Evolutionary conservation across 2,797 vertebrate genomes (phyloP).

Genomic region (Bryconaethiops microstoma): DNA sequence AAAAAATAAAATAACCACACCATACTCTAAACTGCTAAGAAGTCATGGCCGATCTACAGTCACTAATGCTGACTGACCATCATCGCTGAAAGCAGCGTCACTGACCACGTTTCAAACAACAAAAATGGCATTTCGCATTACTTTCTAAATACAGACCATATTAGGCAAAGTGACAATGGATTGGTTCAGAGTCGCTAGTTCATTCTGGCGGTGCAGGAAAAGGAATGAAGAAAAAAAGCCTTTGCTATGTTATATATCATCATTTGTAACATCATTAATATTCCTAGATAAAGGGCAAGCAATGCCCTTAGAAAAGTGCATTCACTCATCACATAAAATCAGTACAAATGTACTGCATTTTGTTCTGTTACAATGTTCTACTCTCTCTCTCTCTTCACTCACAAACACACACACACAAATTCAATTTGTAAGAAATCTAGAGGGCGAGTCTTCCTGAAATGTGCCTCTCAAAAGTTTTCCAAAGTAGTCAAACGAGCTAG

Average conservation of each 20-base stretch:
- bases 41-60: slow-evolving; percentile 14
- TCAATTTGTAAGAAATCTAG: slow-evolving; percentile 5
- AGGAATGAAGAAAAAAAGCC: slow-evolving; percentile 13
- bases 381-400: slow-evolving; percentile 10
- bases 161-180: slow-evolving; percentile 16
- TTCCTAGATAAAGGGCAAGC: slow-evolving; percentile 46
- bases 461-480: not conserved
- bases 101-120: slow-evolving; percentile 8
- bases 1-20: not conserved
- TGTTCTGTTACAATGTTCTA: not conserved
- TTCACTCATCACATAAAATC: slow-evolving; percentile 59
- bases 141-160: slow-evolving; percentile 20
- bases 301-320: slow-evolving; percentile 68
- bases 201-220: not conserved
- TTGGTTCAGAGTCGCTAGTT: not conserved
- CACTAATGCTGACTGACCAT: slow-evolving; percentile 1
- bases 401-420: slow-evolving; percentile 49
- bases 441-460: not conserved
- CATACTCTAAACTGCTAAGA: slow-evolving; percentile 32
- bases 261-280: slow-evolving; percentile 69
- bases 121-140: slow-evolving; percentile 10
- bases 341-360: slow-evolving; percentile 44
- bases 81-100: not conserved
- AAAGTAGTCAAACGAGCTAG: not conserved
- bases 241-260: slow-evolving; percentile 37